A percentile compares a stretch with the other conserved stretches of the same genome.
These are phyloP conservation scores for Pimephales promelas DNA, from an alignment of 2,113 vertebrate species.

Conservation along the genomic window DNA sequence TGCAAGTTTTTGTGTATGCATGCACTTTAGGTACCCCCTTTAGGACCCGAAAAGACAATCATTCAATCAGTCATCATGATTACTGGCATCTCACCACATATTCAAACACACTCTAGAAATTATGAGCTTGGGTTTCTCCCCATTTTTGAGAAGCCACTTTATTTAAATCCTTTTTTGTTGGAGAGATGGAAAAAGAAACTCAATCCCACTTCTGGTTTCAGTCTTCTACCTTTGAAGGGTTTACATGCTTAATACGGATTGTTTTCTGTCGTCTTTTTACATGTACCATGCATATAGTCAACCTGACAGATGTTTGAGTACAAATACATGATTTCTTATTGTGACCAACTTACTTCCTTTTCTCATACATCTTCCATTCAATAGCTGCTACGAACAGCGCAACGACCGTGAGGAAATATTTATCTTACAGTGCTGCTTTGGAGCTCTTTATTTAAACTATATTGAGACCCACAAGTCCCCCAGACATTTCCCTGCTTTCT, in stretches of 20 bases:
- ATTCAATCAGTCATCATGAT: slow-evolving; percentile 37
- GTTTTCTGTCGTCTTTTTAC: slow-evolving; percentile 43
- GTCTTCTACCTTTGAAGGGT: slow-evolving; percentile 35
- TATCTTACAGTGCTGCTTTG: slow-evolving; percentile 46
- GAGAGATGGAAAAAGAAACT: slow-evolving; percentile 23
- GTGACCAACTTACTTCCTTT: slow-evolving; percentile 55
- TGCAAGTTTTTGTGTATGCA: slow-evolving; percentile 8
- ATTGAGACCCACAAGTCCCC: slow-evolving; percentile 22
- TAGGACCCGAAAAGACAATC: slow-evolving; percentile 19
- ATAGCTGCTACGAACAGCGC: slow-evolving; percentile 15
- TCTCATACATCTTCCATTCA: slow-evolving; percentile 35
- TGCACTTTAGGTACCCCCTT: slow-evolving; percentile 20
- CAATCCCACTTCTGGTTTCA: slow-evolving; percentile 36
- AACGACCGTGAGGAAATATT: slow-evolving; percentile 54
- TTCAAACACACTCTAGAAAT: slow-evolving; percentile 38
- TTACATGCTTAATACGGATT: slow-evolving; percentile 49
- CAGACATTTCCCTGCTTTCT: slow-evolving; percentile 40
- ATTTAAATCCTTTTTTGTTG: slow-evolving; percentile 18
- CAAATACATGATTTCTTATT: slow-evolving; percentile 50
- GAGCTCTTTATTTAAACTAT: slow-evolving; percentile 37
- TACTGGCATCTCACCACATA: slow-evolving; percentile 28
- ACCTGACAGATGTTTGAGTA: slow-evolving; percentile 46
- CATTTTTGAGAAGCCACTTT: slow-evolving; percentile 12
- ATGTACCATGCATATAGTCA: slow-evolving; percentile 51
- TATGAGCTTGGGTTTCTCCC: slow-evolving; percentile 40